These are phyloP conservation scores for Australoheros facetus DNA, from an alignment of 2,797 vertebrate genomes.

Conservation along the genomic window DNA sequence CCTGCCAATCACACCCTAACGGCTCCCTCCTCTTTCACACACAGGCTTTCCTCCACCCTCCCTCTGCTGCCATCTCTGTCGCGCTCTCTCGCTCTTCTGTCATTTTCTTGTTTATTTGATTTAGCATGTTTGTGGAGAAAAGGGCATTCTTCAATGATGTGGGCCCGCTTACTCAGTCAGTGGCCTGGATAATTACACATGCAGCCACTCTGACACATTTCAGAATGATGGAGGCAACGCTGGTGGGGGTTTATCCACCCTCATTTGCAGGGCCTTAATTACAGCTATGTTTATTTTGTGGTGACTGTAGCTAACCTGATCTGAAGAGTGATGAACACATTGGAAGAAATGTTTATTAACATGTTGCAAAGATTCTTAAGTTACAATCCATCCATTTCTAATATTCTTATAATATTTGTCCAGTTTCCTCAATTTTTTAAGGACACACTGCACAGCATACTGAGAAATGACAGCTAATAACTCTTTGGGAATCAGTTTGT, in stretches of 20 bases:
- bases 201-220: constrained; percentile 59
- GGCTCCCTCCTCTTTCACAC: constrained; percentile 14
- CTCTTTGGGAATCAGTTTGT: neutral
- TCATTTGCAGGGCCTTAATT: constrained; percentile 62
- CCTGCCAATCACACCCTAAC: constrained; percentile 36
- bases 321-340: constrained; percentile 18
- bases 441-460: too few species aligned
- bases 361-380: neutral
- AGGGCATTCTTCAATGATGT: neutral
- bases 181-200: constrained; percentile 65
- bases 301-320: constrained; percentile 41
- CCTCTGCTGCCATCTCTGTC: neutral
- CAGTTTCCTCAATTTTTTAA: too few species aligned
- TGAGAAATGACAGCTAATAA: too few species aligned
- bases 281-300: constrained; percentile 53
- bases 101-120: constrained; percentile 34
- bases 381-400: neutral
- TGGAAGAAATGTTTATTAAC: neutral
- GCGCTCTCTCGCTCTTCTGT: constrained; percentile 11
- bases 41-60: neutral
- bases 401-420: neutral
- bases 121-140: constrained; percentile 30
- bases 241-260: constrained; percentile 37
- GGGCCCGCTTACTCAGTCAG: constrained; percentile 43
- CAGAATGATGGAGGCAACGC: constrained; percentile 43